Percentiles rank a stretch among this genome's conserved stretches.
These are phyloP conservation scores for Cryptus armator DNA, from an alignment of 2,888 invertebrate genomes.

Conservation along the genomic window DNA sequence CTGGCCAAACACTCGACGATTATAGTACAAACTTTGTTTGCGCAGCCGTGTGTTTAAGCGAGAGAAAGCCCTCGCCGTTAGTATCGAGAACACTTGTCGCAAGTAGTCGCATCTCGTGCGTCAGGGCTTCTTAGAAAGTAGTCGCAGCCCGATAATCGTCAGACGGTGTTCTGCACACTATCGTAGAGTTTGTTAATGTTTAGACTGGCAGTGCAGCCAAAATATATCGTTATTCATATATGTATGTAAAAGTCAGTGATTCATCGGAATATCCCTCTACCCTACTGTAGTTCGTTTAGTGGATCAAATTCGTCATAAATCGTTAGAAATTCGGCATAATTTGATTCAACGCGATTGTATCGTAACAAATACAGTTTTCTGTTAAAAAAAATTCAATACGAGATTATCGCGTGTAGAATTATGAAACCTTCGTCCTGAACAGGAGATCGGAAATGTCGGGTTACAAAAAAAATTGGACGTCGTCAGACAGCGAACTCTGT, in stretches of 20 bases:
- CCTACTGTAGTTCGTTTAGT: background rate
- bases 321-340: background rate
- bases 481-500: constrained; percentile 56
- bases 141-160: background rate
- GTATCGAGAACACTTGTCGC: constrained; percentile 53
- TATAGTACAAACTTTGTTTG: constrained; percentile 43
- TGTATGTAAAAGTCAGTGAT: constrained; percentile 12
- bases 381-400: too few species aligned
- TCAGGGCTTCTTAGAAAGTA: constrained; percentile 36
- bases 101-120: constrained; percentile 25
- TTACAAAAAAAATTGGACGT: background rate
- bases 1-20: constrained; percentile 55
- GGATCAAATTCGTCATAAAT: background rate
- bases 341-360: background rate
- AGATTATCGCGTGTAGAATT: background rate
- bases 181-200: constrained; percentile 66
- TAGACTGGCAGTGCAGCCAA: constrained; percentile 56
- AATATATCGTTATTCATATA: constrained; percentile 34
- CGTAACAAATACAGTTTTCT: too few species aligned
- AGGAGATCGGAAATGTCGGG: background rate
- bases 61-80: constrained; percentile 22
- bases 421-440: background rate
- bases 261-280: constrained; percentile 18
- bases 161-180: constrained; percentile 38
- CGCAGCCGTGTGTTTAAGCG: constrained; percentile 47